A percentile compares a stretch with the other conserved stretches of the same genome.
phyloP scores from a whole-genome alignment of 2,113 vertebrate species.

The Illadopsis cleaveri region DNA sequence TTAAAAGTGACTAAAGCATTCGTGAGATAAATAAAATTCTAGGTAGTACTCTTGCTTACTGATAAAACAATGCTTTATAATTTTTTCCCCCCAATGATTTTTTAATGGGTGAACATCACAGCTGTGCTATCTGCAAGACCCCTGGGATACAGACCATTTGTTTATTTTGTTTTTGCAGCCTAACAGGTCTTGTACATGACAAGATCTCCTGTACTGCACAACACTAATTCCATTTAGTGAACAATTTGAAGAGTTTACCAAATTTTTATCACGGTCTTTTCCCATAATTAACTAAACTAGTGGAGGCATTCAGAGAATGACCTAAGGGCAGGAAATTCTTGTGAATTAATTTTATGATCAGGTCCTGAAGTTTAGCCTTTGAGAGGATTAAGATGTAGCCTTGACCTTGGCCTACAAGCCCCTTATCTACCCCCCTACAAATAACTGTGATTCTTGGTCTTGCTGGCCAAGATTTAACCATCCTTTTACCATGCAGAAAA shows the following conservation, averaged over 20 bases:
- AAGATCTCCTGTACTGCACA: background rate
- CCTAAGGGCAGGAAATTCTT: background rate
- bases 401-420: background rate
- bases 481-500: background rate
- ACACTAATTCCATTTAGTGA: background rate
- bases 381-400: background rate
- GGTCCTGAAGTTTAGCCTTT: background rate
- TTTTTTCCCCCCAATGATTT: background rate
- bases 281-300: background rate
- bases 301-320: background rate
- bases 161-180: background rate
- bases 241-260: background rate
- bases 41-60: background rate
- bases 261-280: background rate
- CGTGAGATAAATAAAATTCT: background rate
- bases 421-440: background rate
- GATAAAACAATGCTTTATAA: background rate
- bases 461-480: background rate
- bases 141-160: background rate
- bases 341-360: background rate
- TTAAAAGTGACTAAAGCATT: background rate
- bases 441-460: background rate
- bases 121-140: background rate
- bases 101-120: background rate
- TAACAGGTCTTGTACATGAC: background rate